These are phyloP conservation scores for Oryctes rhinoceros DNA, from an alignment of 1,140 invertebrate genomes.

Conservation along the genomic window DNA sequence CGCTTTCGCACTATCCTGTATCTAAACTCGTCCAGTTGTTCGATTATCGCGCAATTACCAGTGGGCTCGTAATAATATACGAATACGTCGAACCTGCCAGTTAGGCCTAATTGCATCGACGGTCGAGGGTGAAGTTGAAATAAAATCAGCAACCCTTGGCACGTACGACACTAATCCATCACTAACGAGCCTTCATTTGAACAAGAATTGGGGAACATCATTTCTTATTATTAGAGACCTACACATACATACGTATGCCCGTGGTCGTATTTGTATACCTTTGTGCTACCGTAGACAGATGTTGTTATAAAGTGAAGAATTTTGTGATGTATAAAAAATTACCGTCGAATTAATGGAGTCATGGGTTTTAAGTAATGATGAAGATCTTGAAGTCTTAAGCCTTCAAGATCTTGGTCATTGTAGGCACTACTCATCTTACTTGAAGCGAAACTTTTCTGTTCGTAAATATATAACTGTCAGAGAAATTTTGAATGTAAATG, in stretches of 20 bases:
- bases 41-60: neutral
- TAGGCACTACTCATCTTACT: too few relatives aligned
- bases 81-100: slow-evolving; percentile 35
- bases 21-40: neutral
- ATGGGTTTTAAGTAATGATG: too few relatives aligned
- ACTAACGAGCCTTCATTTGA: slow-evolving; percentile 47
- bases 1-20: neutral
- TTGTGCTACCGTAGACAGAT: neutral
- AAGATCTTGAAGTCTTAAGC: too few relatives aligned
- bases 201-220: slow-evolving; percentile 38
- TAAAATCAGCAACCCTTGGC: slow-evolving; percentile 47
- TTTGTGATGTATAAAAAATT: too few relatives aligned
- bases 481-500: too few relatives aligned
- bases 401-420: too few relatives aligned
- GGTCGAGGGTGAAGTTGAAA: slow-evolving; percentile 16
- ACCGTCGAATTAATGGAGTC: too few relatives aligned
- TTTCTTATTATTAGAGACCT: slow-evolving; percentile 32
- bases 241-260: neutral
- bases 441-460: too few relatives aligned
- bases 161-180: slow-evolving; percentile 49
- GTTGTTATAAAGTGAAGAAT: neutral
- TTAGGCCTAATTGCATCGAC: slow-evolving; percentile 39
- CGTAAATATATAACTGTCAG: too few relatives aligned
- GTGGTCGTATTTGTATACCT: neutral
- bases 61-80: slow-evolving; percentile 15